Evolutionary conservation across 2,797 vertebrate species (phyloP).

Genomic region (Naso thynnoides): DNA sequence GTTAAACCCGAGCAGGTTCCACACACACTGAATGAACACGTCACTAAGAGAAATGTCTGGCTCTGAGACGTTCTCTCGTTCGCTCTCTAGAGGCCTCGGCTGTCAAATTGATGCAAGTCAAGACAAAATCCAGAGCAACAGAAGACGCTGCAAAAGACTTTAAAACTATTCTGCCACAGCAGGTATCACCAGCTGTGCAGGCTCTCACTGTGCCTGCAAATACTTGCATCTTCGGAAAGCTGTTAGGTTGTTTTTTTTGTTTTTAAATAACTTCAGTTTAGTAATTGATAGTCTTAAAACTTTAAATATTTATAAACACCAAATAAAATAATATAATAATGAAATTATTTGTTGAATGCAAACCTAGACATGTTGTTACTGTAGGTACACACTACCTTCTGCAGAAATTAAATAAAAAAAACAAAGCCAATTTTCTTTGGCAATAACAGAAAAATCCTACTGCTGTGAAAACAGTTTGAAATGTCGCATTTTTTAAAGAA

Average conservation of each 20-base stretch:
- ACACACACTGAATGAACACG: constrained; percentile 41
- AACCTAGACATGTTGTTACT: too few species aligned
- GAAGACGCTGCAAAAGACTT: constrained; percentile 76
- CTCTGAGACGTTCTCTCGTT: constrained; percentile 18
- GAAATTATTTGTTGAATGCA: too few species aligned
- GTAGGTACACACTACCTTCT: too few species aligned
- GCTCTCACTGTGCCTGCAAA: background rate
- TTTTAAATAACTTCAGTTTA: background rate
- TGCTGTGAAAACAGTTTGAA: background rate
- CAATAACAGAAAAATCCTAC: background rate
- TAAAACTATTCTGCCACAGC: constrained; percentile 16
- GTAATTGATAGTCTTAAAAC: too few species aligned
- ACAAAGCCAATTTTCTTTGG: background rate
- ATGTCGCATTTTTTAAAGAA: background rate
- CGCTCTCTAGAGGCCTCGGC: constrained; percentile 68
- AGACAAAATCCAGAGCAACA: constrained; percentile 87
- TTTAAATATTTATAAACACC: too few species aligned
- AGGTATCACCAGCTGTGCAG: constrained; percentile 29
- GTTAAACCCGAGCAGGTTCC: constrained; percentile 49
- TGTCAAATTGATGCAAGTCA: constrained; percentile 85
- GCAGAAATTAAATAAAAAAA: too few species aligned
- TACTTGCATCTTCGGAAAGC: background rate
- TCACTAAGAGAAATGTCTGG: constrained; percentile 48
- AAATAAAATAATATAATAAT: too few species aligned
- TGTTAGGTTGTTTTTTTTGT: background rate